Percentiles rank a stretch among this genome's conserved stretches.
These are phyloP conservation scores for Arizona elegans DNA, from an alignment of 2,113 vertebrate genomes.

Conservation along the genomic window DNA sequence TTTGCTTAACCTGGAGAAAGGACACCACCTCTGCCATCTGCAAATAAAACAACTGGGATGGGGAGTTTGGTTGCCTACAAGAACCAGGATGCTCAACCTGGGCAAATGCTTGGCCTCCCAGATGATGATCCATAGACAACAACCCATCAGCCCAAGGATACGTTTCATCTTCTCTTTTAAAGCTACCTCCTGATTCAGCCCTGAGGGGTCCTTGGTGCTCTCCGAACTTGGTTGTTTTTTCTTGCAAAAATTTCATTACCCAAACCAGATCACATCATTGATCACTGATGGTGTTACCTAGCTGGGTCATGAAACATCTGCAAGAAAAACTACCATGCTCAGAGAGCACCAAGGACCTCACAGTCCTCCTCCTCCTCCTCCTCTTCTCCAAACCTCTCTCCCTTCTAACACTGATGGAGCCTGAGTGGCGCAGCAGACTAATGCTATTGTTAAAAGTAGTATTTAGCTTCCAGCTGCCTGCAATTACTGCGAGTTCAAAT, in stretches of 20 bases:
- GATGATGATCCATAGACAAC: not conserved
- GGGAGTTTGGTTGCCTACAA: not conserved
- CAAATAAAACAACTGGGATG: not conserved
- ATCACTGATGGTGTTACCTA: too few relatives aligned
- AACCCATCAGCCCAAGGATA: not conserved
- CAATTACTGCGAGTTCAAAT: too few relatives aligned
- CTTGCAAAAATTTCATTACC: not conserved
- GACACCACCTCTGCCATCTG: not conserved
- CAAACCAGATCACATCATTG: too few relatives aligned
- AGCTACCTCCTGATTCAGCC: not conserved
- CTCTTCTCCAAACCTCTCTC: too few relatives aligned
- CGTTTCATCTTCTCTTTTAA: not conserved
- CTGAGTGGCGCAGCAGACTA: too few relatives aligned
- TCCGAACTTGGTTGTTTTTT: not conserved
- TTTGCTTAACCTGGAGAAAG: not conserved
- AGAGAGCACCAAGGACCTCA: too few relatives aligned
- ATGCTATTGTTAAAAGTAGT: too few relatives aligned
- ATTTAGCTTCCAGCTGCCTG: too few relatives aligned
- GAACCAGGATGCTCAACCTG: not conserved
- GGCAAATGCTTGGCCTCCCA: not conserved
- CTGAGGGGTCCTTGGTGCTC: not conserved
- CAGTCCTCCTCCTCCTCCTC: too few relatives aligned
- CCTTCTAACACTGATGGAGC: too few relatives aligned
- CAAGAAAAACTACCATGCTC: too few relatives aligned
- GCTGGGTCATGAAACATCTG: too few relatives aligned